Percentiles rank a stretch among this genome's conserved stretches.
These are phyloP conservation scores for Scrobipalpa costella DNA, from an alignment of 2,888 invertebrate genomes.

Conservation along the genomic window DNA sequence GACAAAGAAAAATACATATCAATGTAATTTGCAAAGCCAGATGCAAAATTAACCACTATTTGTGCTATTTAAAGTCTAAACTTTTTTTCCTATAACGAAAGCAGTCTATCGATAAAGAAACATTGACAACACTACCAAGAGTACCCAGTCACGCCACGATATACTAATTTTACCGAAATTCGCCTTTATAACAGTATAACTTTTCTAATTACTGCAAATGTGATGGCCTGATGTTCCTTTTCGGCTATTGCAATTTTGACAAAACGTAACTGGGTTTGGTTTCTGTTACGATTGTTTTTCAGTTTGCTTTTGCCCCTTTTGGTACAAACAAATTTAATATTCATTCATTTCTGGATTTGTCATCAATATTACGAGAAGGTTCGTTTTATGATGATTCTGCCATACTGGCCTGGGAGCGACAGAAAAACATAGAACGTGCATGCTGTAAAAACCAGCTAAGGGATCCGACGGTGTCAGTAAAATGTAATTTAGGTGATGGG, in stretches of 20 bases:
- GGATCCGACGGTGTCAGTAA: too few species aligned
- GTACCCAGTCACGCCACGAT: slow-evolving; percentile 66
- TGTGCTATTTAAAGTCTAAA: neutral
- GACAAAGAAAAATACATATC: too few species aligned
- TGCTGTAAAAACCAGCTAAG: too few species aligned
- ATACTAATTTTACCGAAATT: slow-evolving; percentile 59
- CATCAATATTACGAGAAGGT: too few species aligned
- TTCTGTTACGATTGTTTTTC: slow-evolving; percentile 18
- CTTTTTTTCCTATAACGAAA: neutral
- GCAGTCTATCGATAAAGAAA: neutral
- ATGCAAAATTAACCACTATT: neutral
- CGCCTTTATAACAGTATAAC: slow-evolving; percentile 70
- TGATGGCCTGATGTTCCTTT: slow-evolving; percentile 63
- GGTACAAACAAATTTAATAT: neutral
- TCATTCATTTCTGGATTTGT: neutral
- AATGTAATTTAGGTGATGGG: too few species aligned
- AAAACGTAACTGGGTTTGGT: slow-evolving; percentile 38
- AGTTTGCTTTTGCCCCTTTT: neutral
- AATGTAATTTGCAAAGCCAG: too few species aligned
- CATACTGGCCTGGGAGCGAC: too few species aligned
- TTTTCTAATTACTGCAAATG: slow-evolving; percentile 75
- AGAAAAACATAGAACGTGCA: too few species aligned
- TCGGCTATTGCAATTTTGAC: slow-evolving; percentile 59
- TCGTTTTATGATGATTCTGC: too few species aligned
- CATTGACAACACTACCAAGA: neutral